A percentile compares a stretch with the other conserved stretches of the same genome.
phyloP scores from a whole-genome alignment of 30 jellyfish, hydroid and myxozoan genomes.

The Aurelia coerulea region DNA sequence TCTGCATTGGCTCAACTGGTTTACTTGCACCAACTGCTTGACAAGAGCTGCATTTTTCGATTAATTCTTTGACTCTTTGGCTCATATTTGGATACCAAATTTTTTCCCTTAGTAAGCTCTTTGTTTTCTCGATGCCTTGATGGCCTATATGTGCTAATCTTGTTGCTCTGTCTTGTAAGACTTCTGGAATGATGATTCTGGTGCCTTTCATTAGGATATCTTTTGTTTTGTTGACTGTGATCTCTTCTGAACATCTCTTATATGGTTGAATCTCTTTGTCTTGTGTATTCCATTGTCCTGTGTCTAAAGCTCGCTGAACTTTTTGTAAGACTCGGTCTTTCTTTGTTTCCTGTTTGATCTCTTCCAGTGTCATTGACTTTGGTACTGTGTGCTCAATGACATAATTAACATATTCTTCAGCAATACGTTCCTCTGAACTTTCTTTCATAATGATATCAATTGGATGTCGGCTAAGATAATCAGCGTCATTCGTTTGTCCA shows the following conservation, averaged over 20 bases:
- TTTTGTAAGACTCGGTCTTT: conserved; percentile 28
- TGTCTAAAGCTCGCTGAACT: conserved; percentile 19
- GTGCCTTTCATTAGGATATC: conserved; percentile 61
- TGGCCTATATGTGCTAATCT: conserved; percentile 65
- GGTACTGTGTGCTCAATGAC: conserved; percentile 26
- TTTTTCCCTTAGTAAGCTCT: conserved; percentile 42
- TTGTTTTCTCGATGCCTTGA: conserved; percentile 70
- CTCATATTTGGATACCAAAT: conserved; percentile 64
- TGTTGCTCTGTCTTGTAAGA: conserved; percentile 33
- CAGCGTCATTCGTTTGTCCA: conserved; percentile 41
- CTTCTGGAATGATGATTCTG: conserved; percentile 44
- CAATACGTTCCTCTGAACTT: conserved; percentile 20
- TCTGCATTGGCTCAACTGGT: conserved; percentile 44
- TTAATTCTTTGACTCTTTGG: conserved; percentile 22
- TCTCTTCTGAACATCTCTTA: conserved; percentile 38
- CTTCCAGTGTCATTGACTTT: conserved; percentile 37
- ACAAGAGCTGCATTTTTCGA: conserved; percentile 53
- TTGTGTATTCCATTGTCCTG: conserved; percentile 41
- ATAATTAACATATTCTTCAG: conserved; percentile 42
- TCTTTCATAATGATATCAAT: neutral
- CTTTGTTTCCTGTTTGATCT: conserved; percentile 33
- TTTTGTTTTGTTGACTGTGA: conserved; percentile 33
- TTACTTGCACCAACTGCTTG: conserved; percentile 58
- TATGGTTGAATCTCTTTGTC: conserved; percentile 26
- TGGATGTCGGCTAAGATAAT: conserved; percentile 59